A percentile compares a stretch with the other conserved stretches of the same genome.
These are phyloP conservation scores for Morus bassanus DNA, from an alignment of 2,797 vertebrate species.

Conservation along the genomic window DNA sequence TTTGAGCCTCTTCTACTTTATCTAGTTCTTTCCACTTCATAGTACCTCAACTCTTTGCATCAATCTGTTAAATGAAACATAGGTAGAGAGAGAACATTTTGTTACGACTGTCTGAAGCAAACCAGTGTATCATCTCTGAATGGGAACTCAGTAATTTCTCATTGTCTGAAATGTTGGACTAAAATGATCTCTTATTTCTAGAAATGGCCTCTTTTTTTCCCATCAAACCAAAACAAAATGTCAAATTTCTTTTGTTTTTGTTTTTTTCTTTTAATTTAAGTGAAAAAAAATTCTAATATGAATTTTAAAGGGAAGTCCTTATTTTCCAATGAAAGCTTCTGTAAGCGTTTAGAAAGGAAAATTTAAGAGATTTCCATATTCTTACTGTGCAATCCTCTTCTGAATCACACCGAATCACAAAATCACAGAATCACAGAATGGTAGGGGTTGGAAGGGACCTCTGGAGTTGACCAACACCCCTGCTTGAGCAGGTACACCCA, in stretches of 20 bases:
- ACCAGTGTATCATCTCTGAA: background rate
- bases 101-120: background rate
- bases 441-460: no score
- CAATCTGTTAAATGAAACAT: background rate
- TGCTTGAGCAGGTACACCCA: no score
- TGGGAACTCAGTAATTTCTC: background rate
- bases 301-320: background rate
- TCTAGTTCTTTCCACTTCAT: background rate
- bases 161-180: background rate
- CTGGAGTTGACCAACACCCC: no score
- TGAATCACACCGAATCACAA: background rate
- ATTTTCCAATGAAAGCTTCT: background rate
- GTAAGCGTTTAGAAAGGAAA: background rate
- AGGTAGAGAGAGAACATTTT: background rate
- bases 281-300: background rate
- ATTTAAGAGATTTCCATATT: background rate
- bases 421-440: no score
- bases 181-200: background rate
- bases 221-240: background rate
- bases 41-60: background rate
- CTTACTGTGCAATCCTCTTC: background rate
- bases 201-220: background rate
- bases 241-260: no score
- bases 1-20: background rate
- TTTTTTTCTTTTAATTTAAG: background rate